A percentile compares a stretch with the other conserved stretches of the same genome.
Evolutionary conservation across 2,797 vertebrate species (phyloP).

Genomic region (Ciconia nigra): DNA sequence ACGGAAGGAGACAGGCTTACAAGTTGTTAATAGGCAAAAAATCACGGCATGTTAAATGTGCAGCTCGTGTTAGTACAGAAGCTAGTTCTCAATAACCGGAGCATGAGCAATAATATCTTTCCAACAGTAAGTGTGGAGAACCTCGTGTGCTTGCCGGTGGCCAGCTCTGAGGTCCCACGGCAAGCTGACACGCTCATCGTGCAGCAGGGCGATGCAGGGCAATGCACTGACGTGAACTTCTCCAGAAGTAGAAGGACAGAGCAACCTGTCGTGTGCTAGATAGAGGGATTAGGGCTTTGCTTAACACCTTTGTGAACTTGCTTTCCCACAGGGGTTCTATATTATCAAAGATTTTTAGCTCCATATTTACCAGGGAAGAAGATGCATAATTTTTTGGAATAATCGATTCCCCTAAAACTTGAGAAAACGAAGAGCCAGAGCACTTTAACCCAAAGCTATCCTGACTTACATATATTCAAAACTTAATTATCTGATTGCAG

Average conservation of each 20-base stretch:
- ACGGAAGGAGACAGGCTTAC: not conserved
- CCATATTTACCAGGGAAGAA: not conserved
- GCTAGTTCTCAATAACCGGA: not conserved
- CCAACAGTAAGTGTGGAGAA: accelerated
- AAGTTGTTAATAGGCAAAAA: not conserved
- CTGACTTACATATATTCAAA: not conserved
- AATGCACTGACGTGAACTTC: accelerated
- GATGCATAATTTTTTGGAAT: not conserved
- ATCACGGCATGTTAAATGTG: not conserved
- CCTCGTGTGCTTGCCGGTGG: accelerated
- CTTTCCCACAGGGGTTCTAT: not conserved
- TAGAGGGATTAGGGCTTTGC: not conserved
- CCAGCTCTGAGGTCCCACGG: not conserved
- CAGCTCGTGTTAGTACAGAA: not conserved
- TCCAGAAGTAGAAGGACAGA: not conserved
- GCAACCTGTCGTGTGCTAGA: not conserved
- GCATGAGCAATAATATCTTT: not conserved
- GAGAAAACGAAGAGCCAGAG: not conserved
- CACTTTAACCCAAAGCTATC: not conserved
- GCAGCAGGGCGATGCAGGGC: not conserved
- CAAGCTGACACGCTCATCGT: accelerated
- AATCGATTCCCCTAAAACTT: not conserved
- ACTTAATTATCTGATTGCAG: not conserved
- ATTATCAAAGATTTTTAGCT: not conserved
- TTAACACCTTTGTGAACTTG: not conserved